Base-by-base conservation (phyloP, 2,888 invertebrate genomes). In the Nomada hirtipes region DNA sequence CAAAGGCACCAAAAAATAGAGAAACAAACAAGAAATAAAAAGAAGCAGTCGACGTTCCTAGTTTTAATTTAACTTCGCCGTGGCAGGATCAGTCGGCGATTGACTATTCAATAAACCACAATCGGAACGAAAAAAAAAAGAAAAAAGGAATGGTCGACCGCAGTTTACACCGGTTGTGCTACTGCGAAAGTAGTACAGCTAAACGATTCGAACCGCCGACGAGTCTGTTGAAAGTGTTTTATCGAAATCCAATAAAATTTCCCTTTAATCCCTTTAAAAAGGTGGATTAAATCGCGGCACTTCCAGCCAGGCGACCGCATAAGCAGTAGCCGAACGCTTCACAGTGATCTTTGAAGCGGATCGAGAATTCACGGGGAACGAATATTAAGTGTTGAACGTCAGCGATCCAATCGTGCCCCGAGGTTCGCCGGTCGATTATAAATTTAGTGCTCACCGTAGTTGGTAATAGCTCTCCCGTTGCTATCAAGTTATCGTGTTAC, bases 401-500 rank as follows among this genome's bases (percentile, higher is more conserved):
- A 61, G 23, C 61, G 29, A 63, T 53, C 20, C 53, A 36, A 59
- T 65, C 36, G 55, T 11, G n/a, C 26, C 47, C 20, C 23, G 10
- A 60, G 55, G 63, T 47, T 63, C 57, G 69, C 69, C 63, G 47
- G 47, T 44, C 55, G 57, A 70, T 76, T 64, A 64, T 70, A 70
- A 76, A 70, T 70, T 57, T 57, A 63, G 36, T 15, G 42, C 55
- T 76, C 36, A 50, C 36, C 63, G 55, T 65, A 47, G 65, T 65
- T 36, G 67, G 59, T 57, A 11, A n/a, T 55, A 10, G 11, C n/a
- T 23, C 61, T 55, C 36, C 11, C 26, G 47, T 57, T 50, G 57
- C n/a, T 55, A 55, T 67, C 67, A n/a, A 53, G 61, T 68, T 55
- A 73, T 68, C 77, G 55, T 36, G 73, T 78, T 73, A 55, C 55